Conservation (phyloP, 1,140 invertebrate species). For the Pogonus chalceus region DNA sequence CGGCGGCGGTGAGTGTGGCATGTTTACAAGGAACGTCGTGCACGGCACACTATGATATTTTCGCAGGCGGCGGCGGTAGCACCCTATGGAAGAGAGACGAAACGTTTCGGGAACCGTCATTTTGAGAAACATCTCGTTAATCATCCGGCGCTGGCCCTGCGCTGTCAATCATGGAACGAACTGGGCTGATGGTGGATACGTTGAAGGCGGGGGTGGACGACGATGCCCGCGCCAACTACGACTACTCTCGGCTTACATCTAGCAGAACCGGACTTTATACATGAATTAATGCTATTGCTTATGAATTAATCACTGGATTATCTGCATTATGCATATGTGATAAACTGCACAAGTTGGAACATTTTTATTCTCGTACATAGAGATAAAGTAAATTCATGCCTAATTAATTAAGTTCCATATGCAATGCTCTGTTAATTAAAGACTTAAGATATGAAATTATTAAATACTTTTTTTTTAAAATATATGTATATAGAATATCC, state of each 20-base stretch:
- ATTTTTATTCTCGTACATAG: too few relatives aligned
- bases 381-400: too few relatives aligned
- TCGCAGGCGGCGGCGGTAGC: not conserved
- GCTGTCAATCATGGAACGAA: conserved; percentile 32
- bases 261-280: not conserved
- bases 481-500: too few relatives aligned
- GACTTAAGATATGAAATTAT: too few relatives aligned
- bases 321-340: too few relatives aligned
- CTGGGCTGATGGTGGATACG: not conserved
- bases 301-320: too few relatives aligned
- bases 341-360: too few relatives aligned
- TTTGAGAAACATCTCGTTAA: conserved; percentile 33
- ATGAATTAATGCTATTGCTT: too few relatives aligned
- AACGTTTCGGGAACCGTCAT: conserved; percentile 31
- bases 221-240: not conserved
- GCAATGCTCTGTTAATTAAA: too few relatives aligned
- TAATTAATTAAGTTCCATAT: too few relatives aligned
- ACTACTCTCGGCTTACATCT: not conserved
- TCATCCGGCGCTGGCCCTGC: conserved; percentile 27
- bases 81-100: conserved; percentile 16
- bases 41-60: not conserved
- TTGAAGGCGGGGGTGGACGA: not conserved
- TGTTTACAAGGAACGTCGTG: not conserved
- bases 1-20: not conserved
- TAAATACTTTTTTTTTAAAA: too few relatives aligned